Evolutionary conservation across 2,888 invertebrate species (phyloP).

Genomic region (Drosophila helvetica): DNA sequence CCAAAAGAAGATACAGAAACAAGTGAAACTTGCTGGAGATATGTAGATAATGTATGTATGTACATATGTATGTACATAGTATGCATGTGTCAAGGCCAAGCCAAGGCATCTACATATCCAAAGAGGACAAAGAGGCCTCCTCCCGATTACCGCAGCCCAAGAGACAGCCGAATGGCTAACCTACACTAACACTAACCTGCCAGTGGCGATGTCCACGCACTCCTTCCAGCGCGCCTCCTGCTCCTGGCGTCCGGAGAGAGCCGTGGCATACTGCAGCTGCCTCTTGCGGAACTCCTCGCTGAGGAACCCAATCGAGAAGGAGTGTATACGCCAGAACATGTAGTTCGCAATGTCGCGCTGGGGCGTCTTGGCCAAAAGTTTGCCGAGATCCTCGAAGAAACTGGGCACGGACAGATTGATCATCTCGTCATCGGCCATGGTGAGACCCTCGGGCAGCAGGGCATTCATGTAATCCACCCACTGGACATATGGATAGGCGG

Average conservation of each 20-base stretch:
- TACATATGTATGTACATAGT: neutral
- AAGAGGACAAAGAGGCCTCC: too few relatives aligned
- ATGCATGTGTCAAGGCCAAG: slow-evolving; percentile 7
- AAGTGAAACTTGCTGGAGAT: slow-evolving; percentile 24
- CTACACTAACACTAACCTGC: slow-evolving; percentile 88
- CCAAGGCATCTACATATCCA: slow-evolving; percentile 4
- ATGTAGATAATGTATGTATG: neutral
- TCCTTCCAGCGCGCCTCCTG: slow-evolving; percentile 96
- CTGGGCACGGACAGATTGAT: slow-evolving; percentile 94
- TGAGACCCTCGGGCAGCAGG: slow-evolving; percentile 88
- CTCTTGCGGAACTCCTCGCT: slow-evolving; percentile 91
- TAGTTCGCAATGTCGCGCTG: slow-evolving; percentile 93
- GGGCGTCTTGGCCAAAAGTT: slow-evolving; percentile 85
- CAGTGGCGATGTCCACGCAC: slow-evolving; percentile 91
- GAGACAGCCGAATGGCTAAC: neutral
- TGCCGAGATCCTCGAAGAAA: slow-evolving; percentile 90
- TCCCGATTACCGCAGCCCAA: slow-evolving; percentile 3
- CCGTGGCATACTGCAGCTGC: slow-evolving; percentile 92
- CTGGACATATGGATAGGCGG: slow-evolving; percentile 87
- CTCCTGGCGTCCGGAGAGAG: slow-evolving; percentile 92
- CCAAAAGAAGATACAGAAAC: slow-evolving; percentile 52
- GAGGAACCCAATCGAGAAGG: slow-evolving; percentile 91
- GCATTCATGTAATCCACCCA: slow-evolving; percentile 91
- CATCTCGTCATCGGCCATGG: slow-evolving; percentile 88
- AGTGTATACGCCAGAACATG: slow-evolving; percentile 95